Base-by-base conservation (phyloP, 2,113 vertebrate genomes). In the Proteles cristata region DNA sequence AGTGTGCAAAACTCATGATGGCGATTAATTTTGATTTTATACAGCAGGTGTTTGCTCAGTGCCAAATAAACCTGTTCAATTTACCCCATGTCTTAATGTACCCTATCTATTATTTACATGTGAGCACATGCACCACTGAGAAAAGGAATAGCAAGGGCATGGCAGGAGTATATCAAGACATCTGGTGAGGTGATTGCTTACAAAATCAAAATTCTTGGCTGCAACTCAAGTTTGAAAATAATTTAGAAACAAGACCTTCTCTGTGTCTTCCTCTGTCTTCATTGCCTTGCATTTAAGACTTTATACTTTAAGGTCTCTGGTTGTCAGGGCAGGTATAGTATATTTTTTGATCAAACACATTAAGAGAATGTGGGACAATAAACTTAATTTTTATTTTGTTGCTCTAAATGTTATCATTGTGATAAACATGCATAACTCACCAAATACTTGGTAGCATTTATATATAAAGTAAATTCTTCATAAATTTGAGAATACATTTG, bases 31-130 rank as follows among this genome's bases (percentile, higher is more conserved):
- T 97, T 96, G 91, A 97, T 96, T 98, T 97, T 92, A 94, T 97
- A 97, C 45, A 97, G 43, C 97, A 98, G 97, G 97, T 97, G 96
- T 97, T 98, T 97, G 85, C 96, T 95, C 96, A 94, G 90, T 97
- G 79, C 86, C 97, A 97, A 97, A 97, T 98, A 97, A 97, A 97
- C 79, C 94, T 98, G 96, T 95, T 98, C 96, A 97, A 68, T 97
- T 96, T 98, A 94, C 94, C 93, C 93, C 97, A 90, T 96, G 96
- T 97, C 94, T 97, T 97, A 98, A 97, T 97, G 96, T 97, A 97
- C 91, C 93, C 96, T 98, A 96, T 97, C 94, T 97, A 95, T 98
- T 98, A 98, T 98, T 97, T 97, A 98, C 96, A 97, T 92, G 96
- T 94, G 93, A 96, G 90, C 94, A 90, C 93, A 96, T 48, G 80